Evolutionary conservation across 2,888 invertebrate genomes (phyloP), one percentile per base, ranked within the genome.

Genomic region (Ornithoptera priamus): DNA sequence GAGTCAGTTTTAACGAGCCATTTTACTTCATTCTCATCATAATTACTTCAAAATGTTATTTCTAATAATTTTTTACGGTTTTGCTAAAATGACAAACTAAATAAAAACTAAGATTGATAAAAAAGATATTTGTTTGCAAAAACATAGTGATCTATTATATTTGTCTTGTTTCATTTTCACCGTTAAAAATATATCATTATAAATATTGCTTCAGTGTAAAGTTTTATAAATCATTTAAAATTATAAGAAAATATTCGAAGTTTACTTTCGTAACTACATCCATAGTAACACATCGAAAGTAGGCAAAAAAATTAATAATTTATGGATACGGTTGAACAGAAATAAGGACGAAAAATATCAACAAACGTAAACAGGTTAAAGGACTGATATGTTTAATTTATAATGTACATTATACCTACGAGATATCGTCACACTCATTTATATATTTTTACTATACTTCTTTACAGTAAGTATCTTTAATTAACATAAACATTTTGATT

Each of bases 261-360:
- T 60, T 0, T 17, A 60, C 7, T n/a, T 20, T n/a, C 2, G 7
- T 20, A 30, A 30, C 53, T 20, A 17, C 50, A 18, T n/a, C 30
- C 18, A 63, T 5, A 62, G 56, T 64, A 20, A 20, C 12, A 64
- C 18, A 57, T 57, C 39, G 53, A 57, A 64, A 20, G 64, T 42
- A 42, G 12, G 39, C 42, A 58, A 65, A 57, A 56, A 18, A 58
- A 42, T 65, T 65, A n/a, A 58, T 65, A 42, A 65, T 58, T 56
- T 39, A 6, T 53, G 65, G 65, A 39, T 18, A 57, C 42, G 10
- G 58, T 42, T 65, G 42, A 65, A 57, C 20, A 65, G 36, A 57
- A 20, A 39, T 0, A 20, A 20, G 15, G 62, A 30, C 59, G 4
- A 17, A 18, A 0, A n/a, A 42, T 22, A 39, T 46, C 1, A 62